These are phyloP conservation scores for Idaea dimidiata DNA, from an alignment of 2,888 invertebrate species.

Conservation along the genomic window DNA sequence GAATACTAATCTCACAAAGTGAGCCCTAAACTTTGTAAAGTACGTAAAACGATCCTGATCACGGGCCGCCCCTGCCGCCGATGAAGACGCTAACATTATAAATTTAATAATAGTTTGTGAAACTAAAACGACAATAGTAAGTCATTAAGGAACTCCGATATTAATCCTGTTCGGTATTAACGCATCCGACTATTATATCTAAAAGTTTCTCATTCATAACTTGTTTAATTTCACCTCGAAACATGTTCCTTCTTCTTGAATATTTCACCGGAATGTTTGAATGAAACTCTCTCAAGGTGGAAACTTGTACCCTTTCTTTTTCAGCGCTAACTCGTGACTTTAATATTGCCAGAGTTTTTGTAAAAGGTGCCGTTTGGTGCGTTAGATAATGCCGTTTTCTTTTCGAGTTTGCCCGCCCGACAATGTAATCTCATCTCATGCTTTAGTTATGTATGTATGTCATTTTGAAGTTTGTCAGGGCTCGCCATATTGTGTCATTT, in stretches of 20 bases:
- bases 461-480: neutral
- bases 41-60: neutral
- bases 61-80: neutral
- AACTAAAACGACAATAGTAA: slow-evolving; percentile 14
- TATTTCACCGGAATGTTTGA: slow-evolving; percentile 36
- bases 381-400: slow-evolving; percentile 11
- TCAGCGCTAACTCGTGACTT: slow-evolving; percentile 46
- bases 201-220: slow-evolving; percentile 55
- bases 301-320: slow-evolving; percentile 46
- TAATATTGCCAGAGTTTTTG: slow-evolving; percentile 41
- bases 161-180: slow-evolving; percentile 38
- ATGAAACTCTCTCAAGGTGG: slow-evolving; percentile 26
- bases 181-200: slow-evolving; percentile 52
- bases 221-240: slow-evolving; percentile 56
- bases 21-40: slow-evolving; percentile 1
- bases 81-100: neutral
- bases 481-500: neutral
- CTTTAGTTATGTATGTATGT: neutral
- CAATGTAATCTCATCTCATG: neutral
- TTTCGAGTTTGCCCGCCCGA: neutral
- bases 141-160: slow-evolving; percentile 16
- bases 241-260: slow-evolving; percentile 53
- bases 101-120: slow-evolving; percentile 8
- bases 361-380: slow-evolving; percentile 15
- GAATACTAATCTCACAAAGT: neutral